phyloP scores from a whole-genome alignment of 2,888 invertebrate genomes.

The Nymphalis polychloros region DNA sequence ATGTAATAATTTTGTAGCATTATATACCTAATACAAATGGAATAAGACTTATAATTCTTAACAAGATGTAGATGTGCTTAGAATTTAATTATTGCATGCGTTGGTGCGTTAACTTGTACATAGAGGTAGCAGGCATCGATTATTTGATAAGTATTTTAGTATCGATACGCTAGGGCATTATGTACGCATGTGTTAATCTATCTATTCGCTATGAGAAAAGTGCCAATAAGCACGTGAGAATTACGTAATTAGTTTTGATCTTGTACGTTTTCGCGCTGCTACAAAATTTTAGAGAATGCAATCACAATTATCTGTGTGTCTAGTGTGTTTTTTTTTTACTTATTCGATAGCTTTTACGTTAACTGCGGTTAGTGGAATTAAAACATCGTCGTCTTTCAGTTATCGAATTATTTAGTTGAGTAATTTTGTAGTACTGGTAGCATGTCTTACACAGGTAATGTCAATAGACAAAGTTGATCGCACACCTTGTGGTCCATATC shows the following conservation, averaged over 20 bases:
- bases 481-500: no score
- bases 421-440: no score
- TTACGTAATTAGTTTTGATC: not conserved
- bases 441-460: no score
- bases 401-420: no score
- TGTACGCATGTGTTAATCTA: conserved; percentile 52
- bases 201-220: conserved; percentile 13
- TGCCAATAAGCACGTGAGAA: conserved; percentile 11
- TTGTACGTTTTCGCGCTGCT: not conserved
- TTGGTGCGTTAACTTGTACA: conserved; percentile 40
- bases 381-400: no score
- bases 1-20: conserved; percentile 8
- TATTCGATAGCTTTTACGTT: no score
- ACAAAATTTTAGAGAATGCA: not conserved
- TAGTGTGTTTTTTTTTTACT: no score
- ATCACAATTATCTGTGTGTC: no score
- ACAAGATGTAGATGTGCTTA: conserved; percentile 20
- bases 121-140: conserved; percentile 57
- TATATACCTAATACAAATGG: conserved; percentile 6
- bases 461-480: no score
- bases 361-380: no score
- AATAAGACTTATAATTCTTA: conserved; percentile 14
- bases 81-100: conserved; percentile 40
- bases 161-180: conserved; percentile 54
- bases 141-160: conserved; percentile 69